These are phyloP conservation scores for Sceliomorpha sp. DNA, from an alignment of 2,888 invertebrate species.

Conservation along the genomic window DNA sequence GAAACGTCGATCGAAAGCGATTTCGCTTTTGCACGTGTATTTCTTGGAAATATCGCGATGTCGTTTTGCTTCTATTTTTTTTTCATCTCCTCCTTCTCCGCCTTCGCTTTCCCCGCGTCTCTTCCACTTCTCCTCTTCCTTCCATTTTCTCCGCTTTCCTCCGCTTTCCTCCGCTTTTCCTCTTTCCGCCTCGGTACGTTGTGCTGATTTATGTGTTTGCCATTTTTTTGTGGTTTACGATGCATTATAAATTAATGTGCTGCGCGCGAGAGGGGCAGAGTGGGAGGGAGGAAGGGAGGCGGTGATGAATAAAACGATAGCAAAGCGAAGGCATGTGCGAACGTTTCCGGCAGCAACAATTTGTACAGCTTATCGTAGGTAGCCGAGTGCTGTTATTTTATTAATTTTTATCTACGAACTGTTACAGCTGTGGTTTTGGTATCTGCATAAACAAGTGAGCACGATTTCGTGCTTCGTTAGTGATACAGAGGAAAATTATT, in stretches of 20 bases:
- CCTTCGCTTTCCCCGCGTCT: neutral
- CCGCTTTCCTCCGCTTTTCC: conserved; percentile 1
- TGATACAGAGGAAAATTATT: too few relatives aligned
- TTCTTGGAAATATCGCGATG: conserved; percentile 11
- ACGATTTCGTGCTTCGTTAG: too few relatives aligned
- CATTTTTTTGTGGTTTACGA: conserved; percentile 41
- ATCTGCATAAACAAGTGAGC: too few relatives aligned
- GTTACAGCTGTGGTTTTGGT: conserved; percentile 19
- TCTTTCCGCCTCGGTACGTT: conserved; percentile 16
- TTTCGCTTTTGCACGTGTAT: conserved; percentile 13
- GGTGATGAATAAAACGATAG: conserved; percentile 44
- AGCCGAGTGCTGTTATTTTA: conserved; percentile 22
- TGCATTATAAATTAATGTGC: conserved; percentile 45
- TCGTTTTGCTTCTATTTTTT: neutral
- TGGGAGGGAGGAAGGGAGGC: too few relatives aligned
- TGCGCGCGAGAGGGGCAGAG: too few relatives aligned
- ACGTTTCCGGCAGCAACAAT: conserved; percentile 34
- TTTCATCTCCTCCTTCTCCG: too few relatives aligned
- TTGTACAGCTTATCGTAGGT: conserved; percentile 43
- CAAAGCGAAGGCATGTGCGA: conserved; percentile 24
- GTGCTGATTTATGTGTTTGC: conserved; percentile 36
- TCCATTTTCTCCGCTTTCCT: too few relatives aligned
- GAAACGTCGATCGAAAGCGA: conserved; percentile 19
- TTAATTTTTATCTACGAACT: conserved; percentile 27
- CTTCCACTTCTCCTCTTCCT: neutral